phyloP scores from a whole-genome alignment of 2,888 invertebrate species.

The Apamea monoglypha region DNA sequence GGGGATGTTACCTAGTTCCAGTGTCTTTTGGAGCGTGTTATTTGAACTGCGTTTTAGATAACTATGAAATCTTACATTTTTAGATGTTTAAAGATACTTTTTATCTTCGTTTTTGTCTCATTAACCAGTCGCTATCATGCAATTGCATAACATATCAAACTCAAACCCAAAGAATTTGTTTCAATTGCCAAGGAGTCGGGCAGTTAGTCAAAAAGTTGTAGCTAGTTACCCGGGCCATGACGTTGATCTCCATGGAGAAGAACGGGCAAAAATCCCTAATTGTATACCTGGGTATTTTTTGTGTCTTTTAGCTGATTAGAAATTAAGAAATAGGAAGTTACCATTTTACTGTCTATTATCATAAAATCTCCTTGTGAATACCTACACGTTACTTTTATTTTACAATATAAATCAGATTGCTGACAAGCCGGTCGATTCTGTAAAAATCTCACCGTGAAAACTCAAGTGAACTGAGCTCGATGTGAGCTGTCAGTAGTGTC shows the following conservation, averaged over 20 bases:
- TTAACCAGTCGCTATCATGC: neutral
- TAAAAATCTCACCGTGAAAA: too few species aligned
- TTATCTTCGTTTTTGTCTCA: neutral
- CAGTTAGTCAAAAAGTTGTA: neutral
- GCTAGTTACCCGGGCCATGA: too few species aligned
- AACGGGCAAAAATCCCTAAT: neutral
- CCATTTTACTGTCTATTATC: neutral
- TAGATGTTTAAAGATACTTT: too few species aligned
- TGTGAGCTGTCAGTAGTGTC: too few species aligned
- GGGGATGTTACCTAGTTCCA: slow-evolving; percentile 29
- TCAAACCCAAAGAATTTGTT: neutral
- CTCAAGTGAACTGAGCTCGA: too few species aligned
- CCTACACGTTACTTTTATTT: neutral
- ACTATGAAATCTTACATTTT: too few species aligned
- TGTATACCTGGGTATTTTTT: neutral
- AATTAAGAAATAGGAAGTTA: neutral
- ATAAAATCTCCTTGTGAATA: neutral
- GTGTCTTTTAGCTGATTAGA: neutral
- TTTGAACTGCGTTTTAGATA: neutral
- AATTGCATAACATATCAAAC: neutral
- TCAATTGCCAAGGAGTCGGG: neutral
- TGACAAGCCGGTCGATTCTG: too few species aligned
- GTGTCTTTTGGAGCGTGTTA: slow-evolving; percentile 22
- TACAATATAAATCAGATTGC: neutral
- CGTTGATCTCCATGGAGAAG: neutral